A percentile compares a stretch with the other conserved stretches of the same genome.
phyloP scores from a whole-genome alignment of 2,888 invertebrate genomes.

The Acanthacorydalis orientalis region DNA sequence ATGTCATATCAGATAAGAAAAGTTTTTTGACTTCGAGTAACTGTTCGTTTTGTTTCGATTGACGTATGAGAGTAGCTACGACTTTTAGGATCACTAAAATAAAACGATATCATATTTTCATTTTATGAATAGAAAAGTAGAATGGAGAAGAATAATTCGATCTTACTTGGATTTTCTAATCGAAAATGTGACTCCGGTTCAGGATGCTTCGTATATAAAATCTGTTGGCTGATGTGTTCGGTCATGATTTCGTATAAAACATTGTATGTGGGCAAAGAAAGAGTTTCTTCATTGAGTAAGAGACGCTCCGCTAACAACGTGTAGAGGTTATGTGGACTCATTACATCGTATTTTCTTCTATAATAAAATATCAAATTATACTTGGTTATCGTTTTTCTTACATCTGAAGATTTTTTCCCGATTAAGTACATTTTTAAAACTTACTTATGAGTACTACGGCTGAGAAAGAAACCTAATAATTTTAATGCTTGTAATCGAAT shows the following conservation, averaged over 20 bases:
- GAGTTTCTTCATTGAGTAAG: constrained; percentile 70
- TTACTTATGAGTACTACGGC: constrained; percentile 95
- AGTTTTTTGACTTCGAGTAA: constrained; percentile 85
- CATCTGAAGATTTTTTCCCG: neutral
- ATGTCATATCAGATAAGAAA: constrained; percentile 96
- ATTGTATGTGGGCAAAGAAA: constrained; percentile 93
- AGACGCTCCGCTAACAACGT: constrained; percentile 88
- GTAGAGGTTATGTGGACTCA: constrained; percentile 97
- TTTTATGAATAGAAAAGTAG: neutral
- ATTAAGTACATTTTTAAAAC: constrained; percentile 16
- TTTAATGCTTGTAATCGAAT: constrained; percentile 93
- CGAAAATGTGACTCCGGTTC: constrained; percentile 91
- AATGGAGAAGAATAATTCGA: neutral
- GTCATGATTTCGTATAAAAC: constrained; percentile 97
- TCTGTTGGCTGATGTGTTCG: constrained; percentile 91
- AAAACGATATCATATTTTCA: constrained; percentile 3
- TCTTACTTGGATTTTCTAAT: constrained; percentile 92
- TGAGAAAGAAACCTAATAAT: constrained; percentile 91
- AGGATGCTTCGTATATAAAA: constrained; percentile 82
- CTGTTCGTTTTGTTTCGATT: constrained; percentile 88
- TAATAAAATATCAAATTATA: constrained; percentile 8
- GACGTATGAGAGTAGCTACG: constrained; percentile 88
- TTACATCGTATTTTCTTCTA: constrained; percentile 96
- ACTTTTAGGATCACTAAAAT: constrained; percentile 92
- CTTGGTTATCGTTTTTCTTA: constrained; percentile 2